Percentiles rank a stretch among this genome's conserved stretches.
These are phyloP conservation scores for Conomelus anceps DNA, from an alignment of 2,888 invertebrate genomes.

Conservation along the genomic window DNA sequence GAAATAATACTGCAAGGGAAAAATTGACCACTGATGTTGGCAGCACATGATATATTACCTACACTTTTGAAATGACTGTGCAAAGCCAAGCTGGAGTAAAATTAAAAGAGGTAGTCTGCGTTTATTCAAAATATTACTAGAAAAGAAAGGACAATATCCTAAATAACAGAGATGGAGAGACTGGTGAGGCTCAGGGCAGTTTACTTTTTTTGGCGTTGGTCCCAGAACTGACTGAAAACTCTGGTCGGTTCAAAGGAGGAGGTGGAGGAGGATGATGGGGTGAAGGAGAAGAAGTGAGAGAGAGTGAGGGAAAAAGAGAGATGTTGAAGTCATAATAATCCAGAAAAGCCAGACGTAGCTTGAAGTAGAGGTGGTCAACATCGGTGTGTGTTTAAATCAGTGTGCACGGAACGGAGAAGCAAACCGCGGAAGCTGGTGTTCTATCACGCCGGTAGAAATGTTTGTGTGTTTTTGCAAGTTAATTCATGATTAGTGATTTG, in stretches of 20 bases:
- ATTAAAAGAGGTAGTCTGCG: neutral
- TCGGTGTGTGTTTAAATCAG: neutral
- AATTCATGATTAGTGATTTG: neutral
- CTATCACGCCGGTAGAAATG: neutral
- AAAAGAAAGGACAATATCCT: neutral
- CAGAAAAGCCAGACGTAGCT: neutral
- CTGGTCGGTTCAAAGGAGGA: neutral
- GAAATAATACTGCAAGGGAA: neutral
- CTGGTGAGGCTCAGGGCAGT: neutral
- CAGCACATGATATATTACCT: neutral
- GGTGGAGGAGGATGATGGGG: neutral
- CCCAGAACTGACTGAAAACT: neutral
- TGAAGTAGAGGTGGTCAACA: neutral
- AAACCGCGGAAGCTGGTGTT: neutral
- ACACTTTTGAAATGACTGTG: neutral
- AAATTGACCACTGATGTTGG: neutral
- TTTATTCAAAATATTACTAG: neutral
- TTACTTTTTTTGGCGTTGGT: neutral
- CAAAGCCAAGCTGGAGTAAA: neutral
- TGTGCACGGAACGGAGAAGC: neutral
- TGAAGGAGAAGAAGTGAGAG: neutral
- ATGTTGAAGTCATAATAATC: neutral
- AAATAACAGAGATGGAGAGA: neutral
- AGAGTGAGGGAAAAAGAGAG: neutral
- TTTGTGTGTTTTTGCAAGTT: neutral